phyloP scores from a whole-genome alignment of 1,140 invertebrate species.

The Hestina assimilis region DNA sequence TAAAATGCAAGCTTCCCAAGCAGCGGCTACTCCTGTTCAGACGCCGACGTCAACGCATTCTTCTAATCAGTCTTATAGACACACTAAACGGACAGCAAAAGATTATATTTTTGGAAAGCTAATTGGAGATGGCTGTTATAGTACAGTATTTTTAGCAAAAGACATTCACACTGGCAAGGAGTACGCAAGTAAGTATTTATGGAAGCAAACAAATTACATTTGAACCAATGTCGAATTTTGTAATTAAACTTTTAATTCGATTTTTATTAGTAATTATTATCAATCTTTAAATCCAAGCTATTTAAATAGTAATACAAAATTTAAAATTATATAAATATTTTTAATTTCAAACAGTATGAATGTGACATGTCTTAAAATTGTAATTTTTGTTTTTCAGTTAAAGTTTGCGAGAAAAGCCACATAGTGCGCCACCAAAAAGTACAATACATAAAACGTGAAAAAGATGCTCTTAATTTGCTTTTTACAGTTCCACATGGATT shows the following conservation, averaged over 20 bases:
- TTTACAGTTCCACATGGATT: constrained; percentile 87
- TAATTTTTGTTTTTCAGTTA: constrained; percentile 84
- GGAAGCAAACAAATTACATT: background rate
- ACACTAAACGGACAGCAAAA: constrained; percentile 85
- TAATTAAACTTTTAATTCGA: no score
- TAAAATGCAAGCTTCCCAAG: constrained; percentile 65
- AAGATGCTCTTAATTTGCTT: constrained; percentile 91
- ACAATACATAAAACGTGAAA: constrained; percentile 95
- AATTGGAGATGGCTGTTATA: constrained; percentile 98
- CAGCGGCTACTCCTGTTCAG: constrained; percentile 45
- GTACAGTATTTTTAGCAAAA: constrained; percentile 95
- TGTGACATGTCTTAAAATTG: no score
- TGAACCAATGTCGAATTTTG: background rate
- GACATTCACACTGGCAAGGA: constrained; percentile 93
- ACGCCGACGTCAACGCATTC: constrained; percentile 55
- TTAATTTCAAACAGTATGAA: no score
- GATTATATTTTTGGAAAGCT: constrained; percentile 97
- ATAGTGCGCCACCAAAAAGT: constrained; percentile 96
- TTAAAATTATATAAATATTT: no score
- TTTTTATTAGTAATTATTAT: no score
- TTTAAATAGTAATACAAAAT: no score
- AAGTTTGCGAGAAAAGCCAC: constrained; percentile 96
- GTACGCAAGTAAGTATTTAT: constrained; percentile 91
- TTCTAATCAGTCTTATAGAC: constrained; percentile 65
- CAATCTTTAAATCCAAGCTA: no score